Evolutionary conservation across 1,140 invertebrate genomes (phyloP).

Genomic region (Sycophaga agraensis): DNA sequence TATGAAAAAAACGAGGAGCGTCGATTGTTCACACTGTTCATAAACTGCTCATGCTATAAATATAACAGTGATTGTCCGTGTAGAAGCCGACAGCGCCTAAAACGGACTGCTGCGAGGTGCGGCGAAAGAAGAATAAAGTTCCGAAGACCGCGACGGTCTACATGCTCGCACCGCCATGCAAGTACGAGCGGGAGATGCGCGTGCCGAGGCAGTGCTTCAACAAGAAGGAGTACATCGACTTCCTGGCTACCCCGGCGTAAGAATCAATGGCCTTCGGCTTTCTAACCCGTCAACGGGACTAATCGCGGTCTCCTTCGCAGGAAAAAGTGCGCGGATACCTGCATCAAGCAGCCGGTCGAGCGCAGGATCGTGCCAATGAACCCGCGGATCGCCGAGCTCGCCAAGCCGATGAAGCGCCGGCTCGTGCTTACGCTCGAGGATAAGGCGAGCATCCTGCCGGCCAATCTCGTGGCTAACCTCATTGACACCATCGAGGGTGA

Average conservation of each 20-base stretch:
- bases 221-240: slow-evolving; percentile 41
- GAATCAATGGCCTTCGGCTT: too few relatives aligned
- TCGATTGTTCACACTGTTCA: too few relatives aligned
- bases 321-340: slow-evolving; percentile 36
- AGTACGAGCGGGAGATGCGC: slow-evolving; percentile 31
- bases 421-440: slow-evolving; percentile 40
- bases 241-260: slow-evolving; percentile 43
- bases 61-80: not conserved
- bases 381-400: slow-evolving; percentile 40
- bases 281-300: not conserved
- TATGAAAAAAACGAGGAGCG: too few relatives aligned
- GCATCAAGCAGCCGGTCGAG: slow-evolving; percentile 22
- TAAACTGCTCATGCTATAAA: too few relatives aligned
- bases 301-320: not conserved
- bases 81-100: not conserved
- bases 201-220: slow-evolving; percentile 41
- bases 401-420: slow-evolving; percentile 40
- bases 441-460: slow-evolving; percentile 33
- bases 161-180: slow-evolving; percentile 37
- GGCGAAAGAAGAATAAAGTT: not conserved
- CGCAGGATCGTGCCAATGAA: slow-evolving; percentile 33
- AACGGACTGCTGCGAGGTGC: not conserved
- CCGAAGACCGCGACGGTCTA: slow-evolving; percentile 28
- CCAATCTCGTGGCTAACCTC: slow-evolving; percentile 42
- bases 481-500: slow-evolving; percentile 42